Conservation (phyloP, 2,888 invertebrate genomes). For the Polymixis lichenea region DNA sequence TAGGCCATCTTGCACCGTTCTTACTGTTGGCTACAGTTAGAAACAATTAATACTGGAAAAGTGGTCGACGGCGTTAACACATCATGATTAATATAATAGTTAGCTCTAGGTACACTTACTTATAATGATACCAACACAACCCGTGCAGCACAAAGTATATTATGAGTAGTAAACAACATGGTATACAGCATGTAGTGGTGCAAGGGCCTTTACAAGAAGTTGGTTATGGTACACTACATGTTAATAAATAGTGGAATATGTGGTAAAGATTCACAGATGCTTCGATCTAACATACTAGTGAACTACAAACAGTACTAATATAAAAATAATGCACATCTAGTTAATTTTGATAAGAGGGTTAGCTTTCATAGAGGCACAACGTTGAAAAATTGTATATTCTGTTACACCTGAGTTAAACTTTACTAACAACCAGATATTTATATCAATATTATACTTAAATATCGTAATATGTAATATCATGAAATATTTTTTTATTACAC, state of each 20-base stretch:
- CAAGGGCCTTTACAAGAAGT: constrained; percentile 54
- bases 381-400: constrained; percentile 45
- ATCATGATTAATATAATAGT: constrained; percentile 20
- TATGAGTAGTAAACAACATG: neutral
- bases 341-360: constrained; percentile 37
- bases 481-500: constrained; percentile 22
- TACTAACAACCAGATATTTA: constrained; percentile 28
- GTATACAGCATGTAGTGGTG: constrained; percentile 43
- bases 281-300: neutral
- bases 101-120: constrained; percentile 27
- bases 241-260: constrained; percentile 14
- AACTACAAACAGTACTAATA: constrained; percentile 36
- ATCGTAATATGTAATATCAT: constrained; percentile 45
- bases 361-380: constrained; percentile 59
- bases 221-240: constrained; percentile 30
- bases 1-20: constrained; percentile 65
- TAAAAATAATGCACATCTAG: constrained; percentile 59
- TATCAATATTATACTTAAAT: constrained; percentile 36
- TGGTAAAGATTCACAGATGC: constrained; percentile 2
- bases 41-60: constrained; percentile 60
- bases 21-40: constrained; percentile 40
- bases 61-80: constrained; percentile 42
- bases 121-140: constrained; percentile 14
- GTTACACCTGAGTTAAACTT: constrained; percentile 35
- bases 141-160: constrained; percentile 33